Percentiles rank a stretch among this genome's conserved stretches.
Conservation (phyloP, 2,888 invertebrate genomes). For the Resseliella maxima region DNA sequence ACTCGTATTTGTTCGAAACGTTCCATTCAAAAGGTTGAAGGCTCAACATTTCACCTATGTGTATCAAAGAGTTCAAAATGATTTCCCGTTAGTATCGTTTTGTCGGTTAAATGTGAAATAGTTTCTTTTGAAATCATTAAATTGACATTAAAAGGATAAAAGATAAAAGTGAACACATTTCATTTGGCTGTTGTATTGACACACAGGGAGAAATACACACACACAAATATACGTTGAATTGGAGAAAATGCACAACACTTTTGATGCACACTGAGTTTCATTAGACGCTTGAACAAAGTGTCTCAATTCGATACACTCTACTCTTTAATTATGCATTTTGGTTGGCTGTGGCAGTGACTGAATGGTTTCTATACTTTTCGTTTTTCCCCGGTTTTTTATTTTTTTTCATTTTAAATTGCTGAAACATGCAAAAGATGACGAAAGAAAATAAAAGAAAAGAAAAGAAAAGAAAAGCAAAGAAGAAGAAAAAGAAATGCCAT, state of each 20-base stretch:
- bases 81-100: constrained; percentile 10
- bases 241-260: background rate
- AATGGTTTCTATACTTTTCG: background rate
- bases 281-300: background rate
- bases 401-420: background rate
- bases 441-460: too few species aligned
- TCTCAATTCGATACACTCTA: background rate
- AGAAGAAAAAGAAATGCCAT: background rate
- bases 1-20: background rate
- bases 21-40: background rate
- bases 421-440: background rate
- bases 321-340: background rate
- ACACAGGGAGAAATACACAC: too few species aligned
- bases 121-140: constrained; percentile 40
- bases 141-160: constrained; percentile 37
- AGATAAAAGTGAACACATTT: background rate
- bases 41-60: background rate
- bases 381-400: background rate
- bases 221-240: background rate
- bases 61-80: background rate
- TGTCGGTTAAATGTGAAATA: background rate
- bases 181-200: background rate
- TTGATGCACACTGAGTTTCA: background rate
- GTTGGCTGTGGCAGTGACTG: background rate
- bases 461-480: too few species aligned